Evolutionary conservation across 2,888 invertebrate species (phyloP), one percentile per base, ranked within the genome.

Genomic region (Bursaphelenchus okinawaensis): DNA sequence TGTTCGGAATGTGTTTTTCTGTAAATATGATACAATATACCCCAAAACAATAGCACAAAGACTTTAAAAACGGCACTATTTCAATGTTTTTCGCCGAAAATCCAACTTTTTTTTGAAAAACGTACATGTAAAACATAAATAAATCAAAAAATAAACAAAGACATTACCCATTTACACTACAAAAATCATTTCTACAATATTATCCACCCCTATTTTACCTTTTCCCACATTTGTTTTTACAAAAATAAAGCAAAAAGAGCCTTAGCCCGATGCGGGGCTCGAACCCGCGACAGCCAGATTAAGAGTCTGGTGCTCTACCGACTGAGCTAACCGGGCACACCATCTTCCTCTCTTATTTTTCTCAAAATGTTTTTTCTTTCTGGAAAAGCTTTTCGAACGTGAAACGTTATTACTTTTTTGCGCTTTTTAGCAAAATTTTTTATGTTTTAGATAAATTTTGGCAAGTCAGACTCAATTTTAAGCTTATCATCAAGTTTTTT

Each of bases 251-350:
- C 1, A 40, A 40, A 40, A 40, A 40, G 40, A 1, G 6, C 40
- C 20, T 68, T 68, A 75, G 74, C 75, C 75, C 74, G 73, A 75
- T 73, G 73, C 73, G 73, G 75, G 74, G 73, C 74, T 75, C 73
- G 73, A 75, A 74, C 75, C 74, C 74, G 73, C 72, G 74, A 74
- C 74, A 73, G 68, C 74, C 75, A 75, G 75, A 76, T 75, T 75
- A 77, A 75, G 75, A 76, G 75, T 77, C 75, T 75, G 75, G 77
- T 77, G 75, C 75, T 77, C 75, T 75, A 75, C 75, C 75, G 75
- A 75, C 75, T 75, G 75, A 77, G 75, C 75, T 75, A 75, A 74
- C 74, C 72, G 71, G 69, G 72, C 73, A 54, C 40, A 40, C 40
- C n/a, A 2, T n/a, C 16, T 12, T 16, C 12, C 3, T 40, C 40